These are phyloP conservation scores for Tribolium madens DNA, from an alignment of 1,140 invertebrate genomes.

Conservation along the genomic window DNA sequence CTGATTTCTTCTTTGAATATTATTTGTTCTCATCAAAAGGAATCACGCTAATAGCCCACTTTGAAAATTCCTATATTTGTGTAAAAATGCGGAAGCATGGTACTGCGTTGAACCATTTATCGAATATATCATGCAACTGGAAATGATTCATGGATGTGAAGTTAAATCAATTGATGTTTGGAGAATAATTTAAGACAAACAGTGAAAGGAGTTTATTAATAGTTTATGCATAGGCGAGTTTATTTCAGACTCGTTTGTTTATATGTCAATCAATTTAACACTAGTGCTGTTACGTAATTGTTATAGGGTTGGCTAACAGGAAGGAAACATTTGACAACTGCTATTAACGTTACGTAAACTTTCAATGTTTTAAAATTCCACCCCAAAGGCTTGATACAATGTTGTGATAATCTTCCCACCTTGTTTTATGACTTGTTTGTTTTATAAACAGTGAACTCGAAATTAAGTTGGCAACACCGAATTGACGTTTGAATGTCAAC, in stretches of 20 bases:
- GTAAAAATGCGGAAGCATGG: background rate
- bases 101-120: conserved; percentile 19
- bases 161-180: too few species aligned
- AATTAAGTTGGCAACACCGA: too few species aligned
- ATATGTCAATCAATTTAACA: conserved; percentile 1
- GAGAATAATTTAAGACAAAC: background rate
- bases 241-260: conserved; percentile 2
- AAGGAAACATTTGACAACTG: background rate
- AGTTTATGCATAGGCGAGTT: background rate
- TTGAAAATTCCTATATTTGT: background rate
- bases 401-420: background rate
- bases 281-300: background rate
- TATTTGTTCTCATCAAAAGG: too few species aligned
- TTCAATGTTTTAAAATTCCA: too few species aligned
- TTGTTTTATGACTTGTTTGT: background rate
- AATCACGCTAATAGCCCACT: too few species aligned
- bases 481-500: too few species aligned
- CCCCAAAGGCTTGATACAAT: background rate
- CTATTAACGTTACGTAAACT: background rate
- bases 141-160: background rate
- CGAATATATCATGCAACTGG: background rate
- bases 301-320: background rate
- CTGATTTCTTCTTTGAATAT: background rate
- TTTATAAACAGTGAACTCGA: background rate
- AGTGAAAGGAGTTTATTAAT: conserved; percentile 6